Evolutionary conservation across 2,797 vertebrate species (phyloP), one percentile per base, ranked within the genome.

Genomic region (Ceyx erithaca): DNA sequence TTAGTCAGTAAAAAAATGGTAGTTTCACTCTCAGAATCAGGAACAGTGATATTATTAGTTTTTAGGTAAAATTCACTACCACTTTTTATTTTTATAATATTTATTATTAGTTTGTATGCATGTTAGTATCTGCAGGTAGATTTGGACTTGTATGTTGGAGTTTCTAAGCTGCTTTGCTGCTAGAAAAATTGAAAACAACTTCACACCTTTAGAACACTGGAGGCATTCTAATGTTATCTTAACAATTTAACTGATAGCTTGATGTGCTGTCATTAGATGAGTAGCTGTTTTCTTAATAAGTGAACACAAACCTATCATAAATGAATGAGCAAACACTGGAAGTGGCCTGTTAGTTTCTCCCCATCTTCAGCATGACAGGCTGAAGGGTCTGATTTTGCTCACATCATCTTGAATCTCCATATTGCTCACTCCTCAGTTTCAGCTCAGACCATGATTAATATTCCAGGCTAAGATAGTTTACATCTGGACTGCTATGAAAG

Each of bases 381-480:
- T 84, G 49, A 77, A 77, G 92, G 80, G 68, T 80, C 72, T 92
- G 64, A 79, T 54, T 92, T 49, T 89, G 59, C 48, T 62, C 89
- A 51, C 52, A 33, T 85, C 43, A 18, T 66, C 55, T 78, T 71
- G 35, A 72, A 83, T 93, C 80, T 94, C 82, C 48, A 37, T 90
- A 81, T 67, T 94, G 85, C 70, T 94, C 67, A 76, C 57, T 84
- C 45, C 67, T 91, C 80, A 81, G 58, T 93, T 94, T 94, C 59
- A 81, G 31, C 55, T 72, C 67, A 91, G 90, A 45, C 55, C 37
- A 9, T 10, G 15, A 86, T 91, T 93, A 96, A 72, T 88, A 90
- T 84, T 88, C 54, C 48, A 69, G 59, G 61, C 78, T 67, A 71
- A 79, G 87, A 66, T 14, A 75, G 58, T 49, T 85, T 69, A 40